Percentiles rank a stretch among this genome's conserved stretches.
phyloP scores from a whole-genome alignment of 92 coral and sea anemone species.

The Paramuricea clavata region DNA sequence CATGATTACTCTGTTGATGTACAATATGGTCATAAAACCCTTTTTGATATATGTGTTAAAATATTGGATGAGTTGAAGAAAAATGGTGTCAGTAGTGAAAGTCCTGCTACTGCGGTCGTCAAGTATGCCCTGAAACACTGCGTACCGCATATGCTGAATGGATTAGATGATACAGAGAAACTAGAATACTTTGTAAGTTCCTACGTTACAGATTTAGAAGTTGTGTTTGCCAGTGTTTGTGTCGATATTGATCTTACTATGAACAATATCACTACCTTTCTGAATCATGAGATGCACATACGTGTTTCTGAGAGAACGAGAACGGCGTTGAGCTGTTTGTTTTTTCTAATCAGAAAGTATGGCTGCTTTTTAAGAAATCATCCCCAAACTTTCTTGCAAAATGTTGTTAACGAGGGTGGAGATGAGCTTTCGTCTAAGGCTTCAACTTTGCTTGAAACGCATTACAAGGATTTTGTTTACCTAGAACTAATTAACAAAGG shows the following conservation, averaged over 20 bases:
- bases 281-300: background rate
- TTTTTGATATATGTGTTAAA: constrained; percentile 54
- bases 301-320: background rate
- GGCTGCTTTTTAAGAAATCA: constrained; percentile 33
- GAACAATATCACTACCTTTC: background rate
- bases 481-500: constrained; percentile 55
- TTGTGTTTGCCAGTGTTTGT: background rate
- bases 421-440: constrained; percentile 52
- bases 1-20: constrained; percentile 66
- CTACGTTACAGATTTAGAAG: background rate
- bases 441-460: constrained; percentile 40
- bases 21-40: constrained; percentile 55
- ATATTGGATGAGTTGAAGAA: constrained; percentile 35
- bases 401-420: constrained; percentile 63
- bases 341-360: constrained; percentile 39
- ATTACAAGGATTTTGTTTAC: constrained; percentile 49
- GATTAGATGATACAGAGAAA: background rate
- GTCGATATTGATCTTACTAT: background rate
- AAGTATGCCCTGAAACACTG: constrained; percentile 73
- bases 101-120: constrained; percentile 33
- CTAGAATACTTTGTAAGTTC: background rate
- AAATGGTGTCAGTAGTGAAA: background rate
- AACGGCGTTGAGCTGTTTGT: background rate
- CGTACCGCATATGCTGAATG: constrained; percentile 53
- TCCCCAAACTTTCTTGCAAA: constrained; percentile 61